Evolutionary conservation across 1,140 invertebrate species (phyloP).

Genomic region (Drosophila triauraria): DNA sequence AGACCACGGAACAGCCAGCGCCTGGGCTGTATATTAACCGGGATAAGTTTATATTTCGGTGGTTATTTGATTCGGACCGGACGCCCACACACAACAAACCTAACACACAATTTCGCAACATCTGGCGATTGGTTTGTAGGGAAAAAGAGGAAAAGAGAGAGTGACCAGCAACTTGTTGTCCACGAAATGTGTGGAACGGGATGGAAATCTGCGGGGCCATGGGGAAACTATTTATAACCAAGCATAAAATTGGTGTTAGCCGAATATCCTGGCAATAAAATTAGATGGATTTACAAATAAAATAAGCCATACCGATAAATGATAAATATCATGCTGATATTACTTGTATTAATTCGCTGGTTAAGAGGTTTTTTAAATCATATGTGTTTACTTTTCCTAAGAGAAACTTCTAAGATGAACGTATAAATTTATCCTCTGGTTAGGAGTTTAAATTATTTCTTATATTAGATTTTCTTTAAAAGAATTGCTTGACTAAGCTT

Average conservation of each 20-base stretch:
- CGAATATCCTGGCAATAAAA: conserved; percentile 15
- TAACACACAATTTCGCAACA: conserved; percentile 24
- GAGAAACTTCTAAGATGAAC: background rate
- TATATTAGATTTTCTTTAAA: background rate
- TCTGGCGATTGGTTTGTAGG: conserved; percentile 42
- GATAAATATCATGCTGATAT: background rate
- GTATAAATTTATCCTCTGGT: background rate
- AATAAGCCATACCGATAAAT: conserved; percentile 1
- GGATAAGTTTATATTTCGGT: conserved; percentile 59
- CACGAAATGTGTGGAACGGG: conserved; percentile 1
- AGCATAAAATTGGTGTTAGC: conserved; percentile 9
- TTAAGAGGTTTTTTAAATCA: background rate
- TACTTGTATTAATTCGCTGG: background rate
- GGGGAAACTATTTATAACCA: conserved; percentile 13
- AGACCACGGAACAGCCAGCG: conserved; percentile 7
- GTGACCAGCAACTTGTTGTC: conserved; percentile 19
- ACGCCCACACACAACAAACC: conserved; percentile 4
- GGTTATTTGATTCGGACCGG: conserved; percentile 66
- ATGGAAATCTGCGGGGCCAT: conserved; percentile 4
- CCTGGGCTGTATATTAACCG: conserved; percentile 30
- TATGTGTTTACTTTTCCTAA: too few relatives aligned
- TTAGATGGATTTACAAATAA: conserved; percentile 13
- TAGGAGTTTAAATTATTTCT: background rate
- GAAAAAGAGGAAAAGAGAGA: background rate
- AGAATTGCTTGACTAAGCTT: background rate